Evolutionary conservation across 2,888 invertebrate species (phyloP), one percentile per base, ranked within the genome.

Genomic region (Hemicrepidius hirtus): DNA sequence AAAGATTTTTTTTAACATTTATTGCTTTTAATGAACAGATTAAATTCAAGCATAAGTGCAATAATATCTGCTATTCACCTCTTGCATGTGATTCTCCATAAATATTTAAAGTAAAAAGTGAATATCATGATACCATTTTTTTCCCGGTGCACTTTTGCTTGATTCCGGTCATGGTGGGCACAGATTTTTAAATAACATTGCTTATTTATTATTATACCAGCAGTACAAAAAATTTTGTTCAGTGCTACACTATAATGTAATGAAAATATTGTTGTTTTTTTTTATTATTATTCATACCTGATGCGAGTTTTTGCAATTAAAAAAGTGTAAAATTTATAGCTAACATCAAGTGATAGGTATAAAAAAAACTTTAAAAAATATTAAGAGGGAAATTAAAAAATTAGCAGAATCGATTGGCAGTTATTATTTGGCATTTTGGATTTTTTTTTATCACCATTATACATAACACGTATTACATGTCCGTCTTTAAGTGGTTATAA

Each of bases 11-110:
- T 3, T 5, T 2, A 3, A 72, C 68, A 68, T 57, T 72, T 72
- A 72, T 72, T 72, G 72, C 72, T 72, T 64, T 53, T 57, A 60
- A 41, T 55, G 69, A 69, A 69, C 69, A 53, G n/a, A 57, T 32
- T 55, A 55, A 68, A 68, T 44, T 69, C 50, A 69, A 69, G 63
- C 69, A 41, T 41, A 64, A 63, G 69, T 69, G 69, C 69, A 63
- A 4, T 41, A n/a, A 20, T 37, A 6, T 10, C 20, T 24, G 18
- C 28, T 35, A 16, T 62, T 24, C 13, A 12, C 12, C 12, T 20
- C 18, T 16, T 41, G 41, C 21, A 12, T 41, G 2, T 20, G 7
- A 7, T 46, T 4, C 9, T 18, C 9, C n/a, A 49, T 24, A 32
- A 20, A 3, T n/a, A 32, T 0, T 28, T 55, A 13, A 28, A 49